phyloP scores from a whole-genome alignment of 2,113 vertebrate species.

The Octodon degus region DNA sequence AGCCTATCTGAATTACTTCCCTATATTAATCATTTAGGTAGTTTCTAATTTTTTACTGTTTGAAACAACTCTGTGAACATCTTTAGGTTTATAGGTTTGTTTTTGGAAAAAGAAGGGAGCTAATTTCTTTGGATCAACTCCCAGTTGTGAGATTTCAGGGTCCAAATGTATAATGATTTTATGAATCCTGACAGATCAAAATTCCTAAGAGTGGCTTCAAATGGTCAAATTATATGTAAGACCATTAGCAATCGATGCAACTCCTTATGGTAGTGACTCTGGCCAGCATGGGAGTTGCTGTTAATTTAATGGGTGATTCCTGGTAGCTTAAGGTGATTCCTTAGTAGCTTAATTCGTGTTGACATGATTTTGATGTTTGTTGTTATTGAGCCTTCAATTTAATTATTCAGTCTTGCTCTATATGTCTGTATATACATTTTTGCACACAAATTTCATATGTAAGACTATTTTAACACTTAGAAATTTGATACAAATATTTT shows the following conservation, averaged over 20 bases:
- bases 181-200: constrained; percentile 2
- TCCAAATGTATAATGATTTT: constrained; percentile 41
- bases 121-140: constrained; percentile 39
- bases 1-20: constrained; percentile 49
- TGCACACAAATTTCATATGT: background rate
- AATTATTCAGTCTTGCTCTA: background rate
- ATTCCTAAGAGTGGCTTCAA: background rate
- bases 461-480: background rate
- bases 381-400: background rate
- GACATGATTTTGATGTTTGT: constrained; percentile 11
- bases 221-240: background rate
- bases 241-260: background rate
- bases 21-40: background rate
- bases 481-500: constrained; percentile 49
- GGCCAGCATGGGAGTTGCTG: background rate
- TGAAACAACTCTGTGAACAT: constrained; percentile 60
- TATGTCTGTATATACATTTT: background rate
- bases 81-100: constrained; percentile 12
- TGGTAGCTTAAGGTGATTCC: background rate
- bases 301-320: constrained; percentile 41
- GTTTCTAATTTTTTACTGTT: constrained; percentile 52
- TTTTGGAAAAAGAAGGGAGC: background rate
- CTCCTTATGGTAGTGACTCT: background rate
- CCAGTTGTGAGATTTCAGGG: constrained; percentile 17
- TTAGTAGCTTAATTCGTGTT: constrained; percentile 7